phyloP scores from a whole-genome alignment of 1,140 invertebrate species.

The Atta cephalotes region DNA sequence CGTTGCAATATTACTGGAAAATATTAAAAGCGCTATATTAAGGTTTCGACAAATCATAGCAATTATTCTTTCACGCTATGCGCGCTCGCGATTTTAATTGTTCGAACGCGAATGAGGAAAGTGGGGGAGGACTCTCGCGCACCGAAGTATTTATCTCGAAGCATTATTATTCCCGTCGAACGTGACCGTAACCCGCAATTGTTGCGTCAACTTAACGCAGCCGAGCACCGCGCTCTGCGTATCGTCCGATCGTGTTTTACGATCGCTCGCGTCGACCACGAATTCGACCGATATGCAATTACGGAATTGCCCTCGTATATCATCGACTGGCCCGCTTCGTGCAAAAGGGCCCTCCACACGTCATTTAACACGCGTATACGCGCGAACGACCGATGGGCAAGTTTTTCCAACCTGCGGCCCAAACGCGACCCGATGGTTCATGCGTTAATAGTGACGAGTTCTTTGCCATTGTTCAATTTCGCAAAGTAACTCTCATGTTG shows the following conservation, averaged over 20 bases:
- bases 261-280: conserved; percentile 46
- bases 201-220: conserved; percentile 65
- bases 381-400: not conserved
- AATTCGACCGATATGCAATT: conserved; percentile 60
- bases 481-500: conserved; percentile 10
- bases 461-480: conserved; percentile 27
- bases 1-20: not conserved
- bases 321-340: conserved; percentile 45
- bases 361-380: conserved; percentile 7
- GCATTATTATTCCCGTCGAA: conserved; percentile 66
- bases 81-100: conserved; percentile 61
- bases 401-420: conserved; percentile 27
- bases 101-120: conserved; percentile 2
- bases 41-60: conserved; percentile 45
- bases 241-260: conserved; percentile 59
- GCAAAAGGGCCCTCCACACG: not conserved
- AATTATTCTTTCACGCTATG: conserved; percentile 56
- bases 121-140: not conserved
- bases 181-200: conserved; percentile 66
- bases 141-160: conserved; percentile 60
- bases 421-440: conserved; percentile 2
- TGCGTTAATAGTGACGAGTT: not conserved
- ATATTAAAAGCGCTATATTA: conserved; percentile 45
- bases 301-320: conserved; percentile 61
- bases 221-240: conserved; percentile 9